These are phyloP conservation scores for Astyanax mexicanus DNA, from an alignment of 2,797 vertebrate species.

Conservation along the genomic window DNA sequence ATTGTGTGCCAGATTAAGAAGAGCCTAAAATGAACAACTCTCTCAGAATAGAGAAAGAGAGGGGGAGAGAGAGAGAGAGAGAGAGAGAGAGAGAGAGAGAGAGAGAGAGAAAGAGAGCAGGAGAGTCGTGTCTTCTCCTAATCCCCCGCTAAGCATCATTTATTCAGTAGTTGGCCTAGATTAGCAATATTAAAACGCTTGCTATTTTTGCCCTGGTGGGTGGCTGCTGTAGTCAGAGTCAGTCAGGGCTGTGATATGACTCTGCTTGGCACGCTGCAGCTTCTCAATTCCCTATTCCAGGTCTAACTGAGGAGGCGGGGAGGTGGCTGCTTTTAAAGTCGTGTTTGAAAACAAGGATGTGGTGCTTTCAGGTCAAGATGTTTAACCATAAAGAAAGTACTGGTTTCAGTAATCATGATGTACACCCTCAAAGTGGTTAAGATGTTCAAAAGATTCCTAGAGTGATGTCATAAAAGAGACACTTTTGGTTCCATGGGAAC, in stretches of 20 bases:
- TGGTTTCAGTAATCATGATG: background rate
- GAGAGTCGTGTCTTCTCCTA: slow-evolving; percentile 56
- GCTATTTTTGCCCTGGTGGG: slow-evolving; percentile 50
- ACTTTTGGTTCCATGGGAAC: too few species aligned
- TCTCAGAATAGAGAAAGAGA: slow-evolving; percentile 17
- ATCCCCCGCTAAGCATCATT: slow-evolving; percentile 74
- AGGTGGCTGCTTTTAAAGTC: too few species aligned
- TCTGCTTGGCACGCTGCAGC: background rate
- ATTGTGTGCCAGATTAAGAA: slow-evolving; percentile 35
- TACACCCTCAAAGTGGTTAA: too few species aligned
- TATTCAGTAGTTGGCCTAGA: slow-evolving; percentile 75
- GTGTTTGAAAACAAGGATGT: slow-evolving; percentile 17
- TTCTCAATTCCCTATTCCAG: slow-evolving; percentile 20
- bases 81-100: slow-evolving; percentile 21
- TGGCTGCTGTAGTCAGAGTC: slow-evolving; percentile 52
- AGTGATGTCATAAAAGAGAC: too few species aligned
- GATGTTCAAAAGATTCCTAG: too few species aligned
- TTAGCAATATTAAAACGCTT: slow-evolving; percentile 54
- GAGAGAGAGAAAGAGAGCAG: background rate
- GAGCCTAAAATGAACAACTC: slow-evolving; percentile 12
- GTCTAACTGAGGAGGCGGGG: background rate
- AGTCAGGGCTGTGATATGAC: slow-evolving; percentile 53
- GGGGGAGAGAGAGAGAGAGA: slow-evolving; percentile 18
- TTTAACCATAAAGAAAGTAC: background rate
- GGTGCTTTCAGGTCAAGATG: background rate